A percentile compares a stretch with the other conserved stretches of the same genome.
These are phyloP conservation scores for Anthophora plumipes DNA, from an alignment of 2,888 invertebrate genomes.

Conservation along the genomic window DNA sequence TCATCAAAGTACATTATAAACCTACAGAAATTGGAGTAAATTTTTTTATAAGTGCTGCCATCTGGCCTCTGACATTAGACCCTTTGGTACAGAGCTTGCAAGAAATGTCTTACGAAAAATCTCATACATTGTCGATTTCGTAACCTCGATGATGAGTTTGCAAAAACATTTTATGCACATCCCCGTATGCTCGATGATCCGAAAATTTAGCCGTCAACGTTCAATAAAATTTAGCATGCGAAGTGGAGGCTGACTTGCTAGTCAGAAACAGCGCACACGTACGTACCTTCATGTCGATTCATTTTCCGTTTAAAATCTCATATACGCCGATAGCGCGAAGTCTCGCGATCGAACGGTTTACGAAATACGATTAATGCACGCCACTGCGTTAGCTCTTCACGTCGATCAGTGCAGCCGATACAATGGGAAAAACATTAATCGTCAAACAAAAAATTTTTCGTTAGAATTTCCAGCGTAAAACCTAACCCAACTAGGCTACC, in stretches of 20 bases:
- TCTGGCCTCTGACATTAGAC: conserved; percentile 83
- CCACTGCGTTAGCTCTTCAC: conserved; percentile 82
- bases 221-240: conserved; percentile 30
- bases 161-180: conserved; percentile 33
- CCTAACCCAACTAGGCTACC: conserved; percentile 90
- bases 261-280: conserved; percentile 74
- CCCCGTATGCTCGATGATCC: conserved; percentile 12
- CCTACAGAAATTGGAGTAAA: conserved; percentile 73
- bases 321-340: conserved; percentile 82
- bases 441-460: conserved; percentile 88
- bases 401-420: conserved; percentile 86
- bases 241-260: conserved; percentile 66
- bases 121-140: conserved; percentile 71
- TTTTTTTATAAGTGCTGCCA: conserved; percentile 80
- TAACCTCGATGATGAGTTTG: conserved; percentile 51
- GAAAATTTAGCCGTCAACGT: conserved; percentile 20
- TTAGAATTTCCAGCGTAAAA: conserved; percentile 89
- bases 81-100: conserved; percentile 63
- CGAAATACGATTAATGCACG: conserved; percentile 69
- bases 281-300: conserved; percentile 98
- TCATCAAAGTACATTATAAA: conserved; percentile 64
- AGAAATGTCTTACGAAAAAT: conserved; percentile 64
- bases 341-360: conserved; percentile 79
- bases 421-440: conserved; percentile 87
- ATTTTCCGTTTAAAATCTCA: conserved; percentile 87